phyloP scores from a whole-genome alignment of 2,888 invertebrate genomes.

The Augiades crinisus region DNA sequence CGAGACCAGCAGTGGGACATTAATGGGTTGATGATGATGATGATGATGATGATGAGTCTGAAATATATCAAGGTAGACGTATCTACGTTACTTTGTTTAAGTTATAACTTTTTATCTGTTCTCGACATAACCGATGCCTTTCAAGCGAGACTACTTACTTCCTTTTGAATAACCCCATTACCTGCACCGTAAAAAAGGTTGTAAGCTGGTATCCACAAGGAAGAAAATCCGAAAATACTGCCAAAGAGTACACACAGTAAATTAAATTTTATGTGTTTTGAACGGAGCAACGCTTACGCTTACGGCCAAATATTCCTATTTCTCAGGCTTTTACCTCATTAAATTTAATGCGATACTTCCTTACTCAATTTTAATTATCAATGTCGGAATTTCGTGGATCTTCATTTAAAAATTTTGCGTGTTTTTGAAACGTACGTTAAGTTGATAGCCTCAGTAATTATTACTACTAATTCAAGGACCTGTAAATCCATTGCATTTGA shows the following conservation, averaged over 20 bases:
- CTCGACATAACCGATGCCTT: constrained; percentile 9
- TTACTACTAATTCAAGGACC: too few relatives aligned
- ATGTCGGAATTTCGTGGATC: constrained; percentile 1
- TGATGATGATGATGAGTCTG: too few relatives aligned
- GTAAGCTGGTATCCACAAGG: background rate
- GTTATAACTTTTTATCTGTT: constrained; percentile 10
- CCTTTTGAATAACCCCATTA: background rate
- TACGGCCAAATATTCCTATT: constrained; percentile 11
- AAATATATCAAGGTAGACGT: too few relatives aligned
- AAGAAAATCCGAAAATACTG: background rate
- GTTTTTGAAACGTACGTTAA: too few relatives aligned
- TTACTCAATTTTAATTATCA: constrained; percentile 21
- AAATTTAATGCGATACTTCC: constrained; percentile 22
- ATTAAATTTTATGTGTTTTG: constrained; percentile 20
- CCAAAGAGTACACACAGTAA: constrained; percentile 2
- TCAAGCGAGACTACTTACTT: constrained; percentile 1
- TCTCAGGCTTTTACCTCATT: constrained; percentile 17
- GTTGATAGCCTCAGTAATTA: too few relatives aligned
- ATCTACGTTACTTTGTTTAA: constrained; percentile 4
- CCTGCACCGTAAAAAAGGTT: background rate
- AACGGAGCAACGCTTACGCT: constrained; percentile 19
- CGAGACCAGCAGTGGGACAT: too few relatives aligned
- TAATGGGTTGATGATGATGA: too few relatives aligned
- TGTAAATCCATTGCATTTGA: too few relatives aligned
- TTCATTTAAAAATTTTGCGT: background rate